Conservation (phyloP, 2,113 vertebrate genomes). For the Camelus bactrianus region DNA sequence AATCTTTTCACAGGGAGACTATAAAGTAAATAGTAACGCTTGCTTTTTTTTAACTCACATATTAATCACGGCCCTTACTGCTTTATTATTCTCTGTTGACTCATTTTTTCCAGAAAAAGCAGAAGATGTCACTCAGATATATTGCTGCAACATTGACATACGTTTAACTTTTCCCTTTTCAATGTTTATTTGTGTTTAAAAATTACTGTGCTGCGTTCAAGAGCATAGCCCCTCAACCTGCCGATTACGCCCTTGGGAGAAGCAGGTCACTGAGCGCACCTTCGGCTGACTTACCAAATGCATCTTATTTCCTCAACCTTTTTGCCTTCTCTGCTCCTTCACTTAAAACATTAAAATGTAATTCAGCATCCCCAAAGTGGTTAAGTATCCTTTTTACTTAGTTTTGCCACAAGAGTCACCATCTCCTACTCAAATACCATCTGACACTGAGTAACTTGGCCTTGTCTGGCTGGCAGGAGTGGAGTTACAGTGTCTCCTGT, state of each 20-base stretch:
- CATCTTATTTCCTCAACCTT: constrained; percentile 22
- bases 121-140: neutral
- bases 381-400: constrained; percentile 39
- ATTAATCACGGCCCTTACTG: neutral
- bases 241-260: neutral
- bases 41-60: neutral
- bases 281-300: neutral
- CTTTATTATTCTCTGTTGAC: neutral
- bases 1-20: neutral
- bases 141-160: neutral
- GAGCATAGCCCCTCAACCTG: neutral
- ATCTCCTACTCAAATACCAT: constrained; percentile 16
- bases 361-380: neutral
- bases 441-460: neutral
- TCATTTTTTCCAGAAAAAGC: neutral
- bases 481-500: neutral
- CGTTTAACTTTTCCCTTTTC: neutral
- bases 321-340: constrained; percentile 51
- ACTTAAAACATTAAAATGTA: constrained; percentile 30
- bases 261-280: neutral
- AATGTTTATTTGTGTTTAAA: constrained; percentile 48
- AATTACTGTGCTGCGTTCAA: neutral
- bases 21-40: neutral
- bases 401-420: constrained; percentile 23
- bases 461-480: neutral